These are phyloP conservation scores for Anguilla rostrata DNA, from an alignment of 2,113 vertebrate species.

Conservation along the genomic window DNA sequence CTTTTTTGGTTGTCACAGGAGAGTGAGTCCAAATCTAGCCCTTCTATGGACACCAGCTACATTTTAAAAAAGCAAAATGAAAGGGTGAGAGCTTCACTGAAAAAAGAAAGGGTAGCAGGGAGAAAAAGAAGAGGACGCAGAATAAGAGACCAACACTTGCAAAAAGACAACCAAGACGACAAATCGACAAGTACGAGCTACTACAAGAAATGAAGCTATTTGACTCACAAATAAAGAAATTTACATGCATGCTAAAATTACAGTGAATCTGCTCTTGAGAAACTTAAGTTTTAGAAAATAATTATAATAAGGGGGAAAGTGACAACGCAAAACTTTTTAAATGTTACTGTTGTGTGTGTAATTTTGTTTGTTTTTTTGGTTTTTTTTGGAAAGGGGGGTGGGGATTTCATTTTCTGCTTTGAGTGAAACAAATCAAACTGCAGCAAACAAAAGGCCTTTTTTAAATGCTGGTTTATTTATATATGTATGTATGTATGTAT, in stretches of 20 bases:
- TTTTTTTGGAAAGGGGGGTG: constrained; percentile 33
- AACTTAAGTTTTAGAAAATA: constrained; percentile 73
- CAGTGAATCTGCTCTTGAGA: constrained; percentile 74
- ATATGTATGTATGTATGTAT: constrained; percentile 61
- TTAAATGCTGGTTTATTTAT: constrained; percentile 62
- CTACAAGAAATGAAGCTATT: constrained; percentile 62
- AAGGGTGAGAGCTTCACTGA: constrained; percentile 41
- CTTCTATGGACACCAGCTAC: constrained; percentile 2
- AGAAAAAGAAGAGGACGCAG: constrained; percentile 58
- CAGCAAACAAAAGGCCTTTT: constrained; percentile 64
- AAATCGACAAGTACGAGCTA: constrained; percentile 13
- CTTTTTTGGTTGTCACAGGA: constrained; percentile 32
- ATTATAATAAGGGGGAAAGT: constrained; percentile 62
- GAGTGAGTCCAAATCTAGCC: constrained; percentile 3
- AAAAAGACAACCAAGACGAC: constrained; percentile 5
- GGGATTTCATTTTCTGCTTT: constrained; percentile 50
- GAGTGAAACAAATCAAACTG: constrained; percentile 63
- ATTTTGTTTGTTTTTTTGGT: constrained; percentile 53
- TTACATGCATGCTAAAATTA: constrained; percentile 75
- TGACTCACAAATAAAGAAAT: constrained; percentile 72
- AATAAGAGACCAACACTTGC: constrained; percentile 50
- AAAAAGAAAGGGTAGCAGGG: constrained; percentile 55
- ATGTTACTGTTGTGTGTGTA: constrained; percentile 70
- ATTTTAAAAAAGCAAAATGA: background rate
- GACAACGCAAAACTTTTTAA: constrained; percentile 15